phyloP scores from a whole-genome alignment of 2,888 invertebrate species.

The Gryllus longicercus region DNA sequence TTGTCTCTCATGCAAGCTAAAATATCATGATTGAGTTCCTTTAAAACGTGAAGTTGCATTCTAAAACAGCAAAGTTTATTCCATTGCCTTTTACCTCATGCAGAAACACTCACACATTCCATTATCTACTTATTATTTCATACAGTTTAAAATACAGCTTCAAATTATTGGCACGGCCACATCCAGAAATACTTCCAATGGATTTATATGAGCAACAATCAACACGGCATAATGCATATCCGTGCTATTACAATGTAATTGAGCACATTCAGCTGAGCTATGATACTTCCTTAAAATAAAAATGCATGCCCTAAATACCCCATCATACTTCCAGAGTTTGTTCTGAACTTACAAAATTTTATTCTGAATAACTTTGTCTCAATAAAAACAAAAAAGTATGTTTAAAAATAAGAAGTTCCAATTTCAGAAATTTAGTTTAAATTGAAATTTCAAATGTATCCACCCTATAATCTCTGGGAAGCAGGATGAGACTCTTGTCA shows the following conservation, averaged over 20 bases:
- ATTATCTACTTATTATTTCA: neutral
- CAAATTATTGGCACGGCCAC: neutral
- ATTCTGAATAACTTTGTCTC: neutral
- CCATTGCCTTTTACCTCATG: neutral
- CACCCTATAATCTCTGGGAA: neutral
- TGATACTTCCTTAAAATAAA: no score
- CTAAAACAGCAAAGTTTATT: neutral
- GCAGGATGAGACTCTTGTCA: neutral
- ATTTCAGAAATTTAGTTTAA: no score
- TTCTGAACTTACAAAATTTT: neutral
- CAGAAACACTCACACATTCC: neutral
- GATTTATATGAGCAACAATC: slow-evolving; percentile 24
- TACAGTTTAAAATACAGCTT: neutral
- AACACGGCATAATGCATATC: slow-evolving; percentile 17
- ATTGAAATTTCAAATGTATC: no score
- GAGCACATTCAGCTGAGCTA: slow-evolving; percentile 26
- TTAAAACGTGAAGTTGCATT: no score
- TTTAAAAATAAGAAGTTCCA: slow-evolving; percentile 17
- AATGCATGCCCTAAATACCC: neutral
- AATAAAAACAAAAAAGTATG: neutral
- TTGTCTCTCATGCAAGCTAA: neutral
- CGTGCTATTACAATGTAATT: slow-evolving; percentile 27
- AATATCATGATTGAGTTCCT: no score
- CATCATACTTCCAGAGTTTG: neutral
- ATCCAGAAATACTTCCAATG: slow-evolving; percentile 21